These are phyloP conservation scores for Pachycephala philippinensis DNA, from an alignment of 2,113 vertebrate genomes.

Conservation along the genomic window DNA sequence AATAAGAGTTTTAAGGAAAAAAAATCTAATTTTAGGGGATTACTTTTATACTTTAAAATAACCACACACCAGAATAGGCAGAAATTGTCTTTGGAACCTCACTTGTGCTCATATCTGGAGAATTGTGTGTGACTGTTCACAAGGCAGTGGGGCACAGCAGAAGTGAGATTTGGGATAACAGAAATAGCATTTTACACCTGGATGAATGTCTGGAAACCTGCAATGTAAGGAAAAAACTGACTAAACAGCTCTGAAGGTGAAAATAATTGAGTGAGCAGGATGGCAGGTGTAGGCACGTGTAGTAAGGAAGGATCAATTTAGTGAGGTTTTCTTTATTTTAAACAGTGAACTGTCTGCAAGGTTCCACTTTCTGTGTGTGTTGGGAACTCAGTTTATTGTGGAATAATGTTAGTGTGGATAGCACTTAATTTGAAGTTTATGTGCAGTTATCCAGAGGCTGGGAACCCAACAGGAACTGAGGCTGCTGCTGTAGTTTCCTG, in stretches of 20 bases:
- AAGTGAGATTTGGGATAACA: background rate
- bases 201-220: background rate
- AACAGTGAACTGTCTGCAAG: background rate
- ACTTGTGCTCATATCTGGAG: rapidly evolving
- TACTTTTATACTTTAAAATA: background rate
- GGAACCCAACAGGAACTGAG: background rate
- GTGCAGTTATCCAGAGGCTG: background rate
- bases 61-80: background rate
- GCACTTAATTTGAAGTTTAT: background rate
- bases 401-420: background rate
- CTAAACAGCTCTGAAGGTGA: background rate
- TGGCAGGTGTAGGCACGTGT: background rate
- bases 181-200: background rate
- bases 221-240: background rate
- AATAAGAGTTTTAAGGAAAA: background rate
- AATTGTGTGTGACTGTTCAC: background rate
- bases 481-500: background rate
- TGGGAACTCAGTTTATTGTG: background rate
- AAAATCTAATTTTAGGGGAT: background rate
- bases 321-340: background rate
- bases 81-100: background rate
- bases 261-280: background rate
- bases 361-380: background rate
- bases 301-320: background rate
- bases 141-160: background rate